A percentile compares a stretch with the other conserved stretches of the same genome.
These are phyloP conservation scores for Valencia hispanica DNA, from an alignment of 2,797 vertebrate species.

Conservation along the genomic window DNA sequence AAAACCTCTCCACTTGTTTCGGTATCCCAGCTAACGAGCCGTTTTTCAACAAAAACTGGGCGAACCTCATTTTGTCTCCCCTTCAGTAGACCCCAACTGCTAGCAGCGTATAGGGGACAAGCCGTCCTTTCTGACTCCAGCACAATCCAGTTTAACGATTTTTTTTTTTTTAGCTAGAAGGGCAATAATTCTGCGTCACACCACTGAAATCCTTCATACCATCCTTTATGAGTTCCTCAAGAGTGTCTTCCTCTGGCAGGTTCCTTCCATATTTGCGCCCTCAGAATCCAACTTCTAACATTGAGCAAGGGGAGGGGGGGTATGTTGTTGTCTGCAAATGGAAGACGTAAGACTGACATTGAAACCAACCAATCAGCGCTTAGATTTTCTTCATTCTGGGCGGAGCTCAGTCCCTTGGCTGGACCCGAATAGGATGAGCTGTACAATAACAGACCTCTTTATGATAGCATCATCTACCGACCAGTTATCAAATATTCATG, in stretches of 20 bases:
- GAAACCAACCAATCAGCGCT: conserved; percentile 50
- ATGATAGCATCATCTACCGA: conserved; percentile 21
- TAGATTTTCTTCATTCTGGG: not conserved
- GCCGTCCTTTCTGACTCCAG: conserved; percentile 37
- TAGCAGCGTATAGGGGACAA: conserved; percentile 19
- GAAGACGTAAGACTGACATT: conserved; percentile 13
- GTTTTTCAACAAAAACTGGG: conserved; percentile 81
- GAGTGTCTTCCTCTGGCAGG: not conserved
- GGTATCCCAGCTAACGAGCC: conserved; percentile 77
- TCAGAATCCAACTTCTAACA: conserved; percentile 13
- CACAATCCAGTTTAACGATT: conserved; percentile 35
- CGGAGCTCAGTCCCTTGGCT: not conserved
- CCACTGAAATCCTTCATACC: not conserved
- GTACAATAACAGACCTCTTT: not conserved
- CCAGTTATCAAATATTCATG: accelerated
- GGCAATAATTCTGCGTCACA: conserved; percentile 4
- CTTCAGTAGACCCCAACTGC: conserved; percentile 13
- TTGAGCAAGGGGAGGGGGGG: not conserved
- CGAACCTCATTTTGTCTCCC: conserved; percentile 82
- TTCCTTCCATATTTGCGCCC: conserved; percentile 31
- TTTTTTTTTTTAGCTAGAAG: not conserved
- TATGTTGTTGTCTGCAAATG: conserved; percentile 13
- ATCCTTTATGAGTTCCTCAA: not conserved
- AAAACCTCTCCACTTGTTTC: conserved; percentile 90
- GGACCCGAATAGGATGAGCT: not conserved